These are phyloP conservation scores for Hylyphantes graminicola DNA, from an alignment of 1,140 invertebrate genomes.

Conservation along the genomic window DNA sequence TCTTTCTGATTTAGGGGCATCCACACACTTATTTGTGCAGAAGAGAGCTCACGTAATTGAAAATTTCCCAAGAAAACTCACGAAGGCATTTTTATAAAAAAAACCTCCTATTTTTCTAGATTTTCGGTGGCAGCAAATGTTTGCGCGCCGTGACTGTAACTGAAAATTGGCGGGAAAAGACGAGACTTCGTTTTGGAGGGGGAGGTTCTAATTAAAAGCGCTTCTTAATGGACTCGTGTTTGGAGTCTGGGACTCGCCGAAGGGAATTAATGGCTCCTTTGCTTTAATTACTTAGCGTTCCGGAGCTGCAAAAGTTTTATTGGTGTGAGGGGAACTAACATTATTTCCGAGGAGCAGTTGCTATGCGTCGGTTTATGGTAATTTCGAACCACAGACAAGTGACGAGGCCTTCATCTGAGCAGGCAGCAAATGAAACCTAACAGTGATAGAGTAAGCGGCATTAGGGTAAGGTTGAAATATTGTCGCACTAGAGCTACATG, in stretches of 20 bases:
- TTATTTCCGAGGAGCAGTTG: too few species aligned
- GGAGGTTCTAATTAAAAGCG: conserved; percentile 45
- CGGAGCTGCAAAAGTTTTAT: conserved; percentile 24
- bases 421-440: too few species aligned
- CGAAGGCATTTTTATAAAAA: not conserved
- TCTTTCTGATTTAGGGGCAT: not conserved
- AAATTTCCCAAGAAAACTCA: conserved; percentile 1
- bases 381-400: too few species aligned
- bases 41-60: not conserved
- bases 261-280: conserved; percentile 32
- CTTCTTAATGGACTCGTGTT: conserved; percentile 43
- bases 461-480: too few species aligned
- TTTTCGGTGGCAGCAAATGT: conserved; percentile 14
- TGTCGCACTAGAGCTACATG: too few species aligned
- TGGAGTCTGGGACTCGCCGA: conserved; percentile 23
- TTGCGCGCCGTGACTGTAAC: conserved; percentile 39
- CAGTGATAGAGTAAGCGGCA: too few species aligned
- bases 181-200: conserved; percentile 5
- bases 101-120: not conserved
- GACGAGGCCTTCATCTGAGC: too few species aligned
- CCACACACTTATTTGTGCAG: not conserved
- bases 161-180: conserved; percentile 29
- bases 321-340: conserved; percentile 10
- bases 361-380: too few species aligned
- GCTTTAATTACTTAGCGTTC: conserved; percentile 34